These are phyloP conservation scores for Tinamus major DNA, from an alignment of 2,797 vertebrate species.

Conservation along the genomic window DNA sequence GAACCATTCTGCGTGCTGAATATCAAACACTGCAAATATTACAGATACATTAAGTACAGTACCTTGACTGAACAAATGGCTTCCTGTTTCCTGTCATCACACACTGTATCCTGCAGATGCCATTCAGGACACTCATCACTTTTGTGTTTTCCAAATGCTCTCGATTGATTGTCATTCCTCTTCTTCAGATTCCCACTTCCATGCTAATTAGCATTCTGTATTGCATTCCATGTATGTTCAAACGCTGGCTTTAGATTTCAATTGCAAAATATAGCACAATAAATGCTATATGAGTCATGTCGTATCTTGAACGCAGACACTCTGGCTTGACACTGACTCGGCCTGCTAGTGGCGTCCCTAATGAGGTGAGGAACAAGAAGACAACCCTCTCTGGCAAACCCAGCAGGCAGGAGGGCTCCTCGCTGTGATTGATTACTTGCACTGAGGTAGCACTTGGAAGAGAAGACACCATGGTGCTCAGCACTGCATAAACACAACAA, in stretches of 20 bases:
- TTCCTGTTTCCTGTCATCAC: not conserved
- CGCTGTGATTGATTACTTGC: not conserved
- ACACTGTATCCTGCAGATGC: not conserved
- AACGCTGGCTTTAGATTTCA: not conserved
- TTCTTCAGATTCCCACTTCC: not conserved
- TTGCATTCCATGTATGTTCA: not conserved
- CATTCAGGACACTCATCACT: not conserved
- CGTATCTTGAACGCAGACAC: not conserved
- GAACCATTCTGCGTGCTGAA: not conserved
- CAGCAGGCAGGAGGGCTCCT: not conserved
- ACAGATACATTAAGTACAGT: slow-evolving; percentile 22
- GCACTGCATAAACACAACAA: not conserved
- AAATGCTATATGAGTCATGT: not conserved
- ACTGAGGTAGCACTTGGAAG: not conserved
- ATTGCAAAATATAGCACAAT: not conserved
- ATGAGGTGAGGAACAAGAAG: not conserved
- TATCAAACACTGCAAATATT: not conserved
- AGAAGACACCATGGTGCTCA: not conserved
- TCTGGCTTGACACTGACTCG: not conserved
- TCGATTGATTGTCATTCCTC: not conserved
- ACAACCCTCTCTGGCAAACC: not conserved
- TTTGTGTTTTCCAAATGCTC: not conserved
- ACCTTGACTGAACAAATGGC: slow-evolving; percentile 45
- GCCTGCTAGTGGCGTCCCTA: not conserved
- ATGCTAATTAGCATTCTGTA: not conserved